phyloP scores from a whole-genome alignment of 2,113 vertebrate genomes.

The Rhabdomys dilectus region DNA sequence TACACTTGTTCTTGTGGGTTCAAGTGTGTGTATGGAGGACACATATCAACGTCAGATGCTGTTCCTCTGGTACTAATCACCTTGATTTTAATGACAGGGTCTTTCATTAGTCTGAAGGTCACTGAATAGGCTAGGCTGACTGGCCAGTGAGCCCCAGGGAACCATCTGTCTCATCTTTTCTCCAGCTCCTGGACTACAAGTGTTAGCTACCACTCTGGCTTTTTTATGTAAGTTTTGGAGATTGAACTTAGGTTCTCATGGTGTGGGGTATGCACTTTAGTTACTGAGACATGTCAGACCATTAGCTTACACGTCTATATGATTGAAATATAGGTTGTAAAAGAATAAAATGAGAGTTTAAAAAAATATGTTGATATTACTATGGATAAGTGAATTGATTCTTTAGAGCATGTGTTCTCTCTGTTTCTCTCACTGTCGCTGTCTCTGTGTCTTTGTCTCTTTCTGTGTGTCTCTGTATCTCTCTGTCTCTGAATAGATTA shows the following conservation, averaged over 20 bases:
- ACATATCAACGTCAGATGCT: not conserved
- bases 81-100: not conserved
- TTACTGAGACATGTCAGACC: not conserved
- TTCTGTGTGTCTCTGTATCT: no score
- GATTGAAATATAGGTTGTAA: not conserved
- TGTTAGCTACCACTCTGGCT: not conserved
- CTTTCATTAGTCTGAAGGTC: not conserved
- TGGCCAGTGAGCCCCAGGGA: not conserved
- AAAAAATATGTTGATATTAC: not conserved
- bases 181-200: not conserved
- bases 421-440: no score
- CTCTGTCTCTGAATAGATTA: not conserved
- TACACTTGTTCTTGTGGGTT: not conserved
- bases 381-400: not conserved
- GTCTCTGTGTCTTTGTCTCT: no score
- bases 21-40: not conserved
- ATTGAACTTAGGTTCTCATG: not conserved
- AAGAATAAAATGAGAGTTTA: not conserved
- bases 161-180: not conserved
- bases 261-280: not conserved
- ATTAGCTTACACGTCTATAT: not conserved
- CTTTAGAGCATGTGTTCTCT: no score
- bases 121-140: not conserved
- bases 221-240: not conserved
- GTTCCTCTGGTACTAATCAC: not conserved